Percentiles rank a stretch among this genome's conserved stretches.
These are phyloP conservation scores for Polypedilum vanderplanki DNA, from an alignment of 1,140 invertebrate species.

Conservation along the genomic window DNA sequence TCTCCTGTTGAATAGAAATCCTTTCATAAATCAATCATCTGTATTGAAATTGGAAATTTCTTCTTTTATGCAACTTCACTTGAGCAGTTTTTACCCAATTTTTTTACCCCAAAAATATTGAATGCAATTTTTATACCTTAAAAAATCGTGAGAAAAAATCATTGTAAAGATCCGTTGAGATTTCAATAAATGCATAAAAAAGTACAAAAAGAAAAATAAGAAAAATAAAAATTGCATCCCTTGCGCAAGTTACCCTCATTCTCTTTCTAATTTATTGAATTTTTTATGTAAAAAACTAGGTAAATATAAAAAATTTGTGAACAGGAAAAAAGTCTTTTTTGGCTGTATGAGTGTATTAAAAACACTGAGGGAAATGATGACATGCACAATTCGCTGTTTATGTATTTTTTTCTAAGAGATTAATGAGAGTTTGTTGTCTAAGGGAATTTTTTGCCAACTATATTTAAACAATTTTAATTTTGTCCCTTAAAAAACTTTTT, in stretches of 20 bases:
- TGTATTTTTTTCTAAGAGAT: background rate
- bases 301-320: slow-evolving; percentile 26
- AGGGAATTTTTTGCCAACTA: background rate
- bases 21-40: slow-evolving; percentile 29
- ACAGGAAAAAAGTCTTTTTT: background rate
- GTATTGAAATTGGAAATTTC: background rate
- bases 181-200: slow-evolving; percentile 29
- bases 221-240: background rate
- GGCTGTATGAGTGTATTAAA: background rate
- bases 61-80: slow-evolving; percentile 16
- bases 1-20: slow-evolving; percentile 11
- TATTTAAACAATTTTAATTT: background rate
- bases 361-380: background rate
- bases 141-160: slow-evolving; percentile 21
- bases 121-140: slow-evolving; percentile 22
- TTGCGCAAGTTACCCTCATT: background rate
- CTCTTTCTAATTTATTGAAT: slow-evolving; percentile 18
- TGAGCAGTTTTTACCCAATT: background rate
- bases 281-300: slow-evolving; percentile 16
- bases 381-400: background rate
- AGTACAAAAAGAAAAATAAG: background rate
- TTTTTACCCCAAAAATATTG: background rate
- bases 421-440: too few species aligned
- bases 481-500: background rate
- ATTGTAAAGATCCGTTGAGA: slow-evolving; percentile 19